Percentiles rank a stretch among this genome's conserved stretches.
Evolutionary conservation across 2,888 invertebrate species (phyloP).

Genomic region (Drosophila neonasuta): DNA sequence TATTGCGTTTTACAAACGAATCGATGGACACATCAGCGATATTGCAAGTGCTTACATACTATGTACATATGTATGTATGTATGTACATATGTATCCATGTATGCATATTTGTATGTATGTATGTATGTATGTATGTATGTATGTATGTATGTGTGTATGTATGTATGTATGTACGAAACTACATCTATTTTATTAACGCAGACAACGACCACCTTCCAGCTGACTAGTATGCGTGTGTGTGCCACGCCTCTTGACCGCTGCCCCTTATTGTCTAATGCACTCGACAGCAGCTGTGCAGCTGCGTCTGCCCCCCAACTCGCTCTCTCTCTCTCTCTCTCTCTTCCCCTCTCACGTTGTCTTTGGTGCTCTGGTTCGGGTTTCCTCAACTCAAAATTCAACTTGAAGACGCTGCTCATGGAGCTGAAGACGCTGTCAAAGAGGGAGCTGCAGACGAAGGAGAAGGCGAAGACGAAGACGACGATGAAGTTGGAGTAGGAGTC

Average conservation of each 20-base stretch:
- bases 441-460: background rate
- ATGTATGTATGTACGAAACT: background rate
- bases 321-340: conserved; percentile 1
- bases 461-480: background rate
- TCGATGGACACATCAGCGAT: background rate
- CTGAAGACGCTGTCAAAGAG: conserved; percentile 5
- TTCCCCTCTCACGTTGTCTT: background rate
- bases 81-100: background rate
- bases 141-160: background rate
- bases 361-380: conserved; percentile 1
- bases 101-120: background rate
- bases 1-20: background rate
- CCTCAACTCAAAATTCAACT: conserved; percentile 38
- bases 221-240: conserved; percentile 9
- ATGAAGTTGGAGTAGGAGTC: conserved; percentile 10
- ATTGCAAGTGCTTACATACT: background rate
- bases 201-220: conserved; percentile 30
- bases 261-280: conserved; percentile 44
- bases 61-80: background rate
- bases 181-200: background rate
- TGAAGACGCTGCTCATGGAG: conserved; percentile 36
- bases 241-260: conserved; percentile 12
- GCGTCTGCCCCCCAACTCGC: background rate
- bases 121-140: background rate
- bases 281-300: conserved; percentile 54